Base-by-base conservation (phyloP, 2,113 vertebrate genomes). In the Campylomormyrus tamandua region DNA sequence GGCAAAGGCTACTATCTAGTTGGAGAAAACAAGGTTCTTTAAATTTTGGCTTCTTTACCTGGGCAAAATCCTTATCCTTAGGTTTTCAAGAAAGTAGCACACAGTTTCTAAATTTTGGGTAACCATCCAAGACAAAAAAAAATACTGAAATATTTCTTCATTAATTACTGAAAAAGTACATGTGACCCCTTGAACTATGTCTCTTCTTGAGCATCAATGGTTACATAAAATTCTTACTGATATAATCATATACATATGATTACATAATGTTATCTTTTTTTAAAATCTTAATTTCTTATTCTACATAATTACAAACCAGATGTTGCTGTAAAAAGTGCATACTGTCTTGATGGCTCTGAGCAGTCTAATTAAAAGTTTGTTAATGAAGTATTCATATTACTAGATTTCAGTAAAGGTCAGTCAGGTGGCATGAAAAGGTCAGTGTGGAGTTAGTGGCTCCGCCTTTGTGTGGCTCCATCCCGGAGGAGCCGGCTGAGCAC, bases 401-500 rank as follows among this genome's bases (percentile, higher is more conserved):
- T 19, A 42, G 3, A 80, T 35, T 42, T 42, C 74, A 17, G 35
- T 80, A 7, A 80, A 80, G 39, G 39, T 39, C 39, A 77, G 35
- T 77, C 74, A 39, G 74, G 13, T 77, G 35, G 19, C 35, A 42
- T 31, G 27, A 77, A 31, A 77, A 77, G 31, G 5, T 42, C 35
- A 17, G 13, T 35, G 74, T 3, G 7, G 74, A 19, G 42, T 80
- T 80, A 80, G 35, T 19, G 15, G 6, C 35, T 80, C 35, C 15
- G 31, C 42, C 42, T 83, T 0, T 96, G 91, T 90, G 1, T 92
- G n/a, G 94, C 94, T 0, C 94, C 94, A 84, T 97, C 96, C 45
- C 91, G 94, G 0, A 99, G 93, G 89, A 99, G 97, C 49, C 91
- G 93, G 2, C 93, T 97, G 49, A 99, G 92, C 91, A 97, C 91